Conservation (phyloP, 92 coral and sea anemone species). For the Hydrozoanthus gracilis region DNA sequence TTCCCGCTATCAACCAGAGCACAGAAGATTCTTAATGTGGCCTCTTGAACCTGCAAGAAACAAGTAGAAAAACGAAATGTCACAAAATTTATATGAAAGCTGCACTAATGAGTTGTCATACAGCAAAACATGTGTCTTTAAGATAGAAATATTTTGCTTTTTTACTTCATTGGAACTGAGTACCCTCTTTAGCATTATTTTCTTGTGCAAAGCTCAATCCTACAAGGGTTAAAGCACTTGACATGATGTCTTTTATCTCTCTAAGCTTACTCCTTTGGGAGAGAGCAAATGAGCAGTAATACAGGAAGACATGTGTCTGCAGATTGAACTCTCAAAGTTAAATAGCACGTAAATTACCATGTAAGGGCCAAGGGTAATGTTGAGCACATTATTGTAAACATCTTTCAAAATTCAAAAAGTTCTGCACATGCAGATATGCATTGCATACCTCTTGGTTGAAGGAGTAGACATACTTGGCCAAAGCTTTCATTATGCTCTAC, state of each 20-base stretch:
- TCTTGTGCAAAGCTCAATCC: no score
- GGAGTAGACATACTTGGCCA: constrained; percentile 68
- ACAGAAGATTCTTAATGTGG: constrained; percentile 42
- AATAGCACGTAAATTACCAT: no score
- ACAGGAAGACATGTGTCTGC: neutral
- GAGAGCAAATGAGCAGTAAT: neutral
- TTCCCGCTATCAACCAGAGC: constrained; percentile 55
- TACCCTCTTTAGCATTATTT: no score
- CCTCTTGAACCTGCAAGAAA: constrained; percentile 59
- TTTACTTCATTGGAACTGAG: no score
- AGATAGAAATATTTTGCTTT: no score
- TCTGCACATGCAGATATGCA: neutral
- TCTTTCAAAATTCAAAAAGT: neutral
- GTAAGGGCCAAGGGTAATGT: no score
- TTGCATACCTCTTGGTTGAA: constrained; percentile 71
- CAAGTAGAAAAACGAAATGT: neutral
- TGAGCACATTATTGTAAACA: neutral
- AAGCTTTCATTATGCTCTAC: constrained; percentile 66
- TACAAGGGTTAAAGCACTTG: no score
- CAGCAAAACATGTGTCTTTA: no score
- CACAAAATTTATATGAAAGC: neutral
- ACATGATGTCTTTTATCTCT: no score
- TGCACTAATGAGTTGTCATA: neutral
- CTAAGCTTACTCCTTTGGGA: no score
- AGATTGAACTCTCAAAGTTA: neutral